Base-by-base conservation (phyloP, 2,888 invertebrate species). In the Deilephila elpenor region DNA sequence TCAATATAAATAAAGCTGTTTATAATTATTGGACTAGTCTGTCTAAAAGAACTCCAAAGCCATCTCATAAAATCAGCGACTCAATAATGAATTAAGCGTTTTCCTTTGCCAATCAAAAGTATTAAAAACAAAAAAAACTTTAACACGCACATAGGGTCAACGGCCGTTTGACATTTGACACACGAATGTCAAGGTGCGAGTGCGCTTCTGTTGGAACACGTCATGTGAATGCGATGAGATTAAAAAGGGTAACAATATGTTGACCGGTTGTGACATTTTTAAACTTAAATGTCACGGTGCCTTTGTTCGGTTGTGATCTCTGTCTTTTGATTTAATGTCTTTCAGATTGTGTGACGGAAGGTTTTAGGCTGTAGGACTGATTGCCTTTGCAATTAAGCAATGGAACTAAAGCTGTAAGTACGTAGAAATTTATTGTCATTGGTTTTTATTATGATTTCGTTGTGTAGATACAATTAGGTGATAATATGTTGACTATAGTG, bases 81-180 rank as follows among this genome's bases (percentile, higher is more conserved):
- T 29, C 20, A 1, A 60, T 14, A 29, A 11, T 14, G 60, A 20
- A 32, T 29, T 5, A 17, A 60, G 56, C 7, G 19, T 17, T 29
- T 32, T 32, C 61, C 61, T 61, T 61, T 19, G 61, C 61, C 32
- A 32, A 62, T 62, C 61, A 60, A 60, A 29, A 60, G 3, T 25
- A 78, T 80, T 81, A 82, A 80, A 84, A 79, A 72, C 80, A 80
- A 82, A 82, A 80, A 77, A 75, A 74, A 73, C 75, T 56, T 74
- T 70, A 75, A 82, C 84, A 85, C 85, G 44, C 89, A 90, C 56
- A 89, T 56, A 89, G 89, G 91, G 87, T 93, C 91, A 86, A 76
- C 81, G 91, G 77, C 90, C 94, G 83, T 79, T 87, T 93, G 93
- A 93, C 94, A 94, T 94, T 94, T 94, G 94, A 94, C 94, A 94